A percentile compares a stretch with the other conserved stretches of the same genome.
phyloP scores from a whole-genome alignment of 30 jellyfish, hydroid and myxozoan species.

The Mastigias papua region DNA sequence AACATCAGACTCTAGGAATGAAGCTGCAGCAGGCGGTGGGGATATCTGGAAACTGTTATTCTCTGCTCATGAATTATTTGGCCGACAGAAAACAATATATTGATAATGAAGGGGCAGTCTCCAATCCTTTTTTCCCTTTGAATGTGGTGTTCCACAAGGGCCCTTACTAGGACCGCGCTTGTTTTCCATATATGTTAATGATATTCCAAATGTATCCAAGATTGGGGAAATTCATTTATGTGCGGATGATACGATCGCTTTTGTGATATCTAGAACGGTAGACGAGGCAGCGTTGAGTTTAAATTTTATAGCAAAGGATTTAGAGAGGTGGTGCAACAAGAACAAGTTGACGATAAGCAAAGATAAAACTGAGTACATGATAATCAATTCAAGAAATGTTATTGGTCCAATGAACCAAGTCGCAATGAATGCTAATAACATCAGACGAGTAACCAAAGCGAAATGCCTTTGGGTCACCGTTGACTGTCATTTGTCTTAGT shows the following conservation, averaged over 20 bases:
- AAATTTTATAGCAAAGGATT: neutral
- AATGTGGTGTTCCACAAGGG: neutral
- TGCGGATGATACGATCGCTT: neutral
- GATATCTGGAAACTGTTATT: neutral
- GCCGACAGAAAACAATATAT: neutral
- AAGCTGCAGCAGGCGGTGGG: neutral
- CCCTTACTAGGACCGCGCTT: conserved; percentile 6
- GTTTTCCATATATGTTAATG: neutral
- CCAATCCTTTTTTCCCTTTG: neutral
- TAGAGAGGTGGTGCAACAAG: neutral
- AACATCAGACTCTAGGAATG: neutral
- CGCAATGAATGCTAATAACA: neutral
- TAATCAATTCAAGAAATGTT: neutral
- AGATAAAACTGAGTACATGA: neutral
- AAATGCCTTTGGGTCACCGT: too few species aligned
- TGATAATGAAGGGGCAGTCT: conserved; percentile 11
- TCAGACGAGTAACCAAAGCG: neutral
- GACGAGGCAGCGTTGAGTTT: neutral
- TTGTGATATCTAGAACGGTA: neutral
- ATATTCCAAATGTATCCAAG: neutral
- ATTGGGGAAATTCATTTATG: neutral
- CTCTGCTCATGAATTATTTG: neutral
- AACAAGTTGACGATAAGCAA: neutral
- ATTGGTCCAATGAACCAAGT: neutral
- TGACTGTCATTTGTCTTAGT: too few species aligned